Base-by-base conservation (phyloP, 2,797 vertebrate genomes). In the Sitta carolinensis region DNA sequence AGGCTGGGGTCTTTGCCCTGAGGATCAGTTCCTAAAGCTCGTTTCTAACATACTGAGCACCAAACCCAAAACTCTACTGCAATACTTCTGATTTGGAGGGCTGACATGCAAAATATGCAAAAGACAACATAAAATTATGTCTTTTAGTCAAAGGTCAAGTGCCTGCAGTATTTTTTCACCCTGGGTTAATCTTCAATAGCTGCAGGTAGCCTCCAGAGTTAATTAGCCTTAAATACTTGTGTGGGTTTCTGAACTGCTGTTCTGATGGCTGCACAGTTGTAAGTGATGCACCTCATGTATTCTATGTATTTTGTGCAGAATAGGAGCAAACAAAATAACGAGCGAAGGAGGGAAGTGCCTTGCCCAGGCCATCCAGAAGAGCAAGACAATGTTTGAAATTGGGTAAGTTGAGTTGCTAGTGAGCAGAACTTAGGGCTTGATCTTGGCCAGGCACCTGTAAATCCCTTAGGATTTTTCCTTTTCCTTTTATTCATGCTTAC, bases 311-410 rank as follows among this genome's bases (percentile, higher is more conserved):
- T 79, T 93, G 36, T 93, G 50, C 88, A 99, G 99, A 97, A 95
- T 99, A 63, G 99, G 99, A 68, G 98, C 98, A 93, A 99, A 99
- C 97, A 98, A 97, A 82, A 99, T 99, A 95, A 99, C 99, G 0
- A 94, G 97, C 0, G 98, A 98, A 78, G 99, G 99, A 77, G 99
- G 98, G 23, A 98, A 96, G 79, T 97, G 94, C 92, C 97, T 99
- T 77, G 99, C 98, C 87, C 92, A 77, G 45, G 99, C 98, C 8
- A 98, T 99, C 92, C 97, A 98, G 97, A 99, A 98, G 87, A 99
- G 98, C 98, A 98, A 95, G 40, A 98, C 98, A 2, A 98, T 99
- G 95, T 97, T 97, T 94, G 99, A 99, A 32, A 94, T 99, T 3
- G 99, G 99, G 99, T 99, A 97, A 98, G 98, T 97, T 81, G n/a